A percentile compares a stretch with the other conserved stretches of the same genome.
These are phyloP conservation scores for Sitta carolinensis DNA, from an alignment of 2,797 vertebrate genomes.

Conservation along the genomic window DNA sequence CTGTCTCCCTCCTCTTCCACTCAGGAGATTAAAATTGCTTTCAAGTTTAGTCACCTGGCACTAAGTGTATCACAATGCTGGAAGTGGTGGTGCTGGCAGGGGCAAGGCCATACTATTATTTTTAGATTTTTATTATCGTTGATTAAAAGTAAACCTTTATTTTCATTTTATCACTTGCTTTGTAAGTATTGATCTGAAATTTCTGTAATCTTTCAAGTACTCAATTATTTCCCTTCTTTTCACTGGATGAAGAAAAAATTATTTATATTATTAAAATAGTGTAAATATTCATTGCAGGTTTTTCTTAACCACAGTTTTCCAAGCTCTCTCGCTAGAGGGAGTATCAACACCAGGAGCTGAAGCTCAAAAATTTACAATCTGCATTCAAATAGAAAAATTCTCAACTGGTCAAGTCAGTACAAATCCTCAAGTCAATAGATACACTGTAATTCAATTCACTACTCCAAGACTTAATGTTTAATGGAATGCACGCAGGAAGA, in stretches of 20 bases:
- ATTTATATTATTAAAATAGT: neutral
- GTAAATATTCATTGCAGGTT: neutral
- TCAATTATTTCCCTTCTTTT: neutral
- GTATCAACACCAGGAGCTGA: constrained; percentile 2
- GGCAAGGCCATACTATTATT: neutral
- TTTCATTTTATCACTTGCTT: neutral
- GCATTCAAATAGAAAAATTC: neutral
- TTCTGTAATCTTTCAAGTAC: neutral
- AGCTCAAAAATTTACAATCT: neutral
- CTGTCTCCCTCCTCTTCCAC: neutral
- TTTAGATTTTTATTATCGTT: neutral
- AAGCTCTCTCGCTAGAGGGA: constrained; percentile 47
- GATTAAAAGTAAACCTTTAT: neutral
- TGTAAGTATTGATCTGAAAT: neutral
- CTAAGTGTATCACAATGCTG: neutral
- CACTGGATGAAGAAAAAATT: neutral
- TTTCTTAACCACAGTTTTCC: neutral
- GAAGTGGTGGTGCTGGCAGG: neutral
- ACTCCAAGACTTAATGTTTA: neutral
- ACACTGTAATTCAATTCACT: neutral
- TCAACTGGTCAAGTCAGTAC: neutral
- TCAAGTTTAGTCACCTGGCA: neutral
- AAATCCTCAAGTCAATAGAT: neutral
- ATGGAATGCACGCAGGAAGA: neutral
- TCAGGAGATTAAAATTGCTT: neutral